These are phyloP conservation scores for Heliconius eleuchia DNA, from an alignment of 1,140 invertebrate species.

Conservation along the genomic window DNA sequence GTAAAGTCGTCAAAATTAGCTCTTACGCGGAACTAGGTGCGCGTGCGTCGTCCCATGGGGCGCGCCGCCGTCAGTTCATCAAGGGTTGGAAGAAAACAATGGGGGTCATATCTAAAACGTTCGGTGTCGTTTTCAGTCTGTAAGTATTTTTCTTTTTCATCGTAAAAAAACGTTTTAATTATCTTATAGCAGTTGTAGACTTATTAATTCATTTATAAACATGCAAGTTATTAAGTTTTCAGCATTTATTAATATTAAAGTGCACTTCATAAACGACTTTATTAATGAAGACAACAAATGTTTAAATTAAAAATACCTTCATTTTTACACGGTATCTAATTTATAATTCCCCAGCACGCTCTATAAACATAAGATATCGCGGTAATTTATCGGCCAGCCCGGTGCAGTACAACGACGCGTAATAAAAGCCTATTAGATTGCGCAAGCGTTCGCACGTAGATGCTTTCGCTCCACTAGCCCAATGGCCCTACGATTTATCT, in stretches of 20 bases:
- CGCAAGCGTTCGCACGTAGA: slow-evolving; percentile 68
- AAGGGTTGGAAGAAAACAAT: slow-evolving; percentile 82
- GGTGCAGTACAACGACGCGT: slow-evolving; percentile 28
- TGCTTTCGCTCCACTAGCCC: slow-evolving; percentile 49
- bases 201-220: no score
- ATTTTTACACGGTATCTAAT: slow-evolving; percentile 15
- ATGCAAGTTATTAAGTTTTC: no score
- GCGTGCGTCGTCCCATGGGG: slow-evolving; percentile 66
- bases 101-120: slow-evolving; percentile 87
- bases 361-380: slow-evolving; percentile 42
- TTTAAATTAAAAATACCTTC: neutral
- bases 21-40: slow-evolving; percentile 65
- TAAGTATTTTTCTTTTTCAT: slow-evolving; percentile 76
- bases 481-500: slow-evolving; percentile 30
- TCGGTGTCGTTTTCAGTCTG: slow-evolving; percentile 88
- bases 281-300: neutral
- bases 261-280: no score
- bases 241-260: no score
- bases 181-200: neutral
- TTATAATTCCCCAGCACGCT: slow-evolving; percentile 13
- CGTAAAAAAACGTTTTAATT: no score
- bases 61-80: slow-evolving; percentile 75
- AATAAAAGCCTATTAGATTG: slow-evolving; percentile 61
- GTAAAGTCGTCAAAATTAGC: slow-evolving; percentile 68
- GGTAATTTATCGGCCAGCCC: slow-evolving; percentile 49